Evolutionary conservation across 2,797 vertebrate species (phyloP), one percentile per base, ranked within the genome.

Genomic region (Liparis tanakae): DNA sequence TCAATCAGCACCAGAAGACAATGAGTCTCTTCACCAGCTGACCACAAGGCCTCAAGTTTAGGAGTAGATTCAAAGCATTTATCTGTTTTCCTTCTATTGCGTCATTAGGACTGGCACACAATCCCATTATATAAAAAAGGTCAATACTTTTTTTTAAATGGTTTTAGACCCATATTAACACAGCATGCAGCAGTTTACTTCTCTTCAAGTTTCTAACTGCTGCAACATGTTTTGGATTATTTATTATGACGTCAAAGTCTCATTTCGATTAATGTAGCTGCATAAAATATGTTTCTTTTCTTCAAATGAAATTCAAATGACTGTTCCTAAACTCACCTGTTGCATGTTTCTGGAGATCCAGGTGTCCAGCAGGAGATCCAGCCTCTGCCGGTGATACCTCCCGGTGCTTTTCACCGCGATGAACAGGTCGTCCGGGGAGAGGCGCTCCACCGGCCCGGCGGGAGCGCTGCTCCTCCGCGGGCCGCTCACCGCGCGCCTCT

Each of bases 391-490:
- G 88, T 98, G 97, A 53, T 95, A 97, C 82, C 96, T 96, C 48
- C 89, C 93, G 74, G 97, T 98, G 78, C 94, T 98, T 76, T 97
- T 98, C 59, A 98, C 96, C 0, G 96, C 97, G 62, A 98, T 91
- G 93, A 98, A 96, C 74, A 98, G 87, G 67, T 97, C 97, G 1
- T 39, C 83, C 37, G 94, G 87, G 1, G 86, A 83, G 30, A 98
- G 92, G 20, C 72, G 80, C 89, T 97, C 96, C 13, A 89, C 90
- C 3, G 86, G 78, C n/a, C 36, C 65, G 2, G 61, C 90, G 36
- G 91, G 72, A 1, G 76, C 67, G 37, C 73, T 82, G 30, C 77
- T 76, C 69, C 22, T 67, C 56, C 13, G 58, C 6, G 78, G 65
- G 7, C 7, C 72, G 33, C 55, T 51, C 0, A 86, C 48, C n/a